Base-by-base conservation (phyloP, 2,113 vertebrate genomes). In the Colius striatus region DNA sequence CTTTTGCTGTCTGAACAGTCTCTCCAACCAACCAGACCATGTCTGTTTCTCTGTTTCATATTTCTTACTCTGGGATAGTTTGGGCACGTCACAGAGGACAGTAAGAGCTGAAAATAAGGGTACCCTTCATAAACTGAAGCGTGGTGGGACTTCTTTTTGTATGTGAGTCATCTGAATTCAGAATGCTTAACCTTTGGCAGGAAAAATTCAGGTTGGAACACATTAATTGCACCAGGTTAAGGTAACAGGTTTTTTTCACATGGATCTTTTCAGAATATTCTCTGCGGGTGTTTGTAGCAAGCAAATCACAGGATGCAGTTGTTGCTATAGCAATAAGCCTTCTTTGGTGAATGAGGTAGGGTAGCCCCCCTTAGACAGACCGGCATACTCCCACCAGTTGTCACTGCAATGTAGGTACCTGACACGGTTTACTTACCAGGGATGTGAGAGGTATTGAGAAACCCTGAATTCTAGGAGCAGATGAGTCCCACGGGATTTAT, bases 281-380 rank as follows among this genome's bases (percentile, higher is more conserved):
- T 83, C 89, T 91, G 68, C 0, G 0, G 51, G 89, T 79, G 63
- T 87, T 92, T 90, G 9, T 61, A 87, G 90, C 73, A 87, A 79
- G 72, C 55, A 84, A 89, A 95, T 80, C 70, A 90, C 51, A 95
- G 90, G 89, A 94, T 94, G 66, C 36, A 54, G 91, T 66, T 96
- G 94, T 97, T 97, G 95, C 97, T 90, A 94, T 98, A 96, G 97
- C 95, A 93, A 96, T 97, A 73, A 96, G 53, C 62, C 89, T 92
- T 73, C 51, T 16, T 84, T 91, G 79, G 79, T 95, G 72, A 73
- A 47, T 81, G 87, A 94, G 82, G 34, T 51, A 55, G 92, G 71
- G 93, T 93, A 91, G 87, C 65, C 82, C 75, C 76, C 61, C 77
- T 85, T 60, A 87, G 83, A 83, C 34, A 83, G 86, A 70, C 45